Percentiles rank a stretch among this genome's conserved stretches.
phyloP scores from a whole-genome alignment of 2,888 invertebrate species.

The Mythimna ferrago region DNA sequence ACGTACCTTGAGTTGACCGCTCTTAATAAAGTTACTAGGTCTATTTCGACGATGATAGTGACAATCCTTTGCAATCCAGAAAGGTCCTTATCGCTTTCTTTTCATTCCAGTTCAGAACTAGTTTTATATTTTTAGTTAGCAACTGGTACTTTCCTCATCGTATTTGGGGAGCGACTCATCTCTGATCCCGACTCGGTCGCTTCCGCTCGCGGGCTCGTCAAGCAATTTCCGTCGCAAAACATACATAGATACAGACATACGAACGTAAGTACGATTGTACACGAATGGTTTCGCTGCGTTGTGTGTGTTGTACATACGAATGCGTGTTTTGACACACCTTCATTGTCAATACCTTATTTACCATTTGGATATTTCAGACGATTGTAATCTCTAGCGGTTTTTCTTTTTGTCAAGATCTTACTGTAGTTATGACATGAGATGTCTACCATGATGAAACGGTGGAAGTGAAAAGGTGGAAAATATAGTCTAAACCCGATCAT shows the following conservation, averaged over 20 bases:
- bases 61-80: background rate
- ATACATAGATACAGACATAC: constrained; percentile 31
- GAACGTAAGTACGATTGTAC: constrained; percentile 32
- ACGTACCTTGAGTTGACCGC: too few relatives aligned
- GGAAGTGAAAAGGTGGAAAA: too few relatives aligned
- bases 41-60: background rate
- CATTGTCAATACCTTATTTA: too few relatives aligned
- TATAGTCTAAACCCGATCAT: too few relatives aligned
- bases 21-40: background rate
- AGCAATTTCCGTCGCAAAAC: constrained; percentile 76
- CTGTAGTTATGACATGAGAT: too few relatives aligned
- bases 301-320: constrained; percentile 16
- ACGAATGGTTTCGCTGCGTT: background rate
- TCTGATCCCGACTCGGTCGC: constrained; percentile 61
- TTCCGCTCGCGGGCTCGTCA: constrained; percentile 75
- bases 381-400: too few relatives aligned
- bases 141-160: constrained; percentile 37
- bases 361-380: too few relatives aligned
- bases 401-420: too few relatives aligned
- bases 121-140: constrained; percentile 24
- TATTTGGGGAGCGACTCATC: constrained; percentile 64
- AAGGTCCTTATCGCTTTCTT: background rate
- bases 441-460: too few relatives aligned
- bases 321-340: constrained; percentile 20
- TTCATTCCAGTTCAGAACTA: background rate